Conservation (phyloP, 2,113 vertebrate genomes). For the Poeciliopsis turrubarensis region DNA sequence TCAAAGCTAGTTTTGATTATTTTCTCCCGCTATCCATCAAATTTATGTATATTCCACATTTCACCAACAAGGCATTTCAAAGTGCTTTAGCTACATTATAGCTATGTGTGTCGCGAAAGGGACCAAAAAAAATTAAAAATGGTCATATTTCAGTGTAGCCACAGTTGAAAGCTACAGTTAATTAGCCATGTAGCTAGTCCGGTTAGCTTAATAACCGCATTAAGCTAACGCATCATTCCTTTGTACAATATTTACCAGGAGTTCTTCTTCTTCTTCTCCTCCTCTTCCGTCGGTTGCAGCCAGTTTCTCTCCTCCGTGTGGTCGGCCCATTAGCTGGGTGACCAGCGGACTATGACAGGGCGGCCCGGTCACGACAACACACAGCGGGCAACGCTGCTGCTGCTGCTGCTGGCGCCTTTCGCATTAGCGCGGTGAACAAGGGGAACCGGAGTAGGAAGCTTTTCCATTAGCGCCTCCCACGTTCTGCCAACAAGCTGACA, state of each 20-base stretch:
- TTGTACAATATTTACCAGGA: constrained; percentile 33
- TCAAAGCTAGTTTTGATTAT: no score
- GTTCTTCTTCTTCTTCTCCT: constrained; percentile 57
- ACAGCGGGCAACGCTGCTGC: constrained; percentile 69
- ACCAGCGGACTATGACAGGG: constrained; percentile 95
- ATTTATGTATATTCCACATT: no score
- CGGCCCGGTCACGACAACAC: constrained; percentile 86
- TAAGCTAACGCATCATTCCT: constrained; percentile 4
- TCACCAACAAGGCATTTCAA: no score
- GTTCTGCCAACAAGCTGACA: constrained; percentile 88
- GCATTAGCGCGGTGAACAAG: constrained; percentile 94
- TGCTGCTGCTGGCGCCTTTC: constrained; percentile 76
- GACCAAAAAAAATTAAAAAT: no score
- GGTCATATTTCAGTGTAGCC: no score
- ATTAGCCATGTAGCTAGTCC: no score
- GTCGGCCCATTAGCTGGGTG: constrained; percentile 98
- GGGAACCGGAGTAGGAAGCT: constrained; percentile 84
- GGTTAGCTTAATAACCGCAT: no score
- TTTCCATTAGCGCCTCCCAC: constrained; percentile 99
- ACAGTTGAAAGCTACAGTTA: no score
- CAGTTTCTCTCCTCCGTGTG: constrained; percentile 74
- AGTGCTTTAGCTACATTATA: no score
- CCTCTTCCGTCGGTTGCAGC: constrained; percentile 64
- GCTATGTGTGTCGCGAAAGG: no score
- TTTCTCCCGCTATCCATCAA: no score